Base-by-base conservation (phyloP, 2,113 vertebrate species). In the Caracal caracal region DNA sequence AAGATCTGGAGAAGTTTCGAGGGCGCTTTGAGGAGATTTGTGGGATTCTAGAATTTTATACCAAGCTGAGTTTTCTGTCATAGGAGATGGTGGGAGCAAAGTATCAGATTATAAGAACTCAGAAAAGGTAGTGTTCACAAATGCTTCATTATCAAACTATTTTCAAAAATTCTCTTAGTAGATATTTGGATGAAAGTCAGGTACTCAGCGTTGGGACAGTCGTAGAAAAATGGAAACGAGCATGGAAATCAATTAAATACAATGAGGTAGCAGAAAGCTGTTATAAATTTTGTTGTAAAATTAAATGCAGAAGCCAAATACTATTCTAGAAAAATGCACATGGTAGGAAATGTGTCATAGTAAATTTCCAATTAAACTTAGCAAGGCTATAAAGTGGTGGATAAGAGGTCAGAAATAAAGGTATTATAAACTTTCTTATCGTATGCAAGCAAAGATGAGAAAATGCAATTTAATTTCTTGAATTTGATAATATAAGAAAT, bases 171-270 rank as follows among this genome's bases (percentile, higher is more conserved):
- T 83, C 75, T 93, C 17, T 30, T 56, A 68, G 66, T 33, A 93
- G 93, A 70, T 65, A 79, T 80, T 82, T 28, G 43, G 47, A 63
- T 63, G 47, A 28, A 66, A 92, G 68, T 75, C 65, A 75, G 56
- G 86, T 17, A 16, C 20, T 56, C 9, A 0, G 47, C 37, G 22
- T 28, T 73, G 35, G 17, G 37, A 85, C 40, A 40, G 24, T 56
- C 33, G 82, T 2, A n/a, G 49, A 82, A 63, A 93, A 96, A 37
- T 66, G 22, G 80, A 97, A 75, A 20, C 43, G 17, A 92, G 37
- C 17, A 16, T 0, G 10, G 33, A 83, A 82, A 63, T 87, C 68
- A 73, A 73, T 83, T 73, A 83, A 68, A 37, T 68, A 70, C 22
- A 83, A 66, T 6, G 43, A 95, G 40, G 56, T 65, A 35, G 73